Percentiles rank a stretch among this genome's conserved stretches.
These are phyloP conservation scores for Drosophila pseudotalamancana DNA, from an alignment of 2,888 invertebrate genomes.

Conservation along the genomic window DNA sequence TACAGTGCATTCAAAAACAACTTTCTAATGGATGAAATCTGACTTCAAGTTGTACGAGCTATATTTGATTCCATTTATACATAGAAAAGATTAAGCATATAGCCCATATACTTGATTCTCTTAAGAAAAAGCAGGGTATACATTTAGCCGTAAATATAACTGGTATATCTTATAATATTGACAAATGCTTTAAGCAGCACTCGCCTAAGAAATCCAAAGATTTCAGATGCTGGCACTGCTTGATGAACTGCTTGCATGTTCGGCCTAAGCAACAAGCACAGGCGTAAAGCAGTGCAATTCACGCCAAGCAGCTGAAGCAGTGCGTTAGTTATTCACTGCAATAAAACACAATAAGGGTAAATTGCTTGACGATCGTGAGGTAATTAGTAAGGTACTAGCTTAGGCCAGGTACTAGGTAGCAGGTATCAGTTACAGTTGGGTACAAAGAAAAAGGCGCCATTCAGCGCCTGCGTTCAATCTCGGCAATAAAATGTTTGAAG, in stretches of 20 bases:
- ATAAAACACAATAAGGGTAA: neutral
- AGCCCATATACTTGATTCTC: neutral
- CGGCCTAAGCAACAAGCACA: neutral
- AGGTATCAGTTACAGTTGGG: neutral
- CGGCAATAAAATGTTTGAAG: neutral
- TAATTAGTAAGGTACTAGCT: conserved; percentile 1
- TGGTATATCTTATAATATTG: neutral
- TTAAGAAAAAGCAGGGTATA: neutral
- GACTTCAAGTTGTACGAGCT: too few relatives aligned
- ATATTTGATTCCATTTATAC: too few relatives aligned
- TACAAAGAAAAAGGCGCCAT: neutral
- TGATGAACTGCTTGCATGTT: conserved; percentile 1
- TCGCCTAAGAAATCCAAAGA: neutral
- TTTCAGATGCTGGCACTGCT: conserved; percentile 27
- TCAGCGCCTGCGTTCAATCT: neutral
- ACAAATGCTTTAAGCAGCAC: conserved; percentile 4
- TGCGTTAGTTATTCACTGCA: neutral
- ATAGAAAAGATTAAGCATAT: too few relatives aligned
- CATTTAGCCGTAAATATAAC: too few relatives aligned
- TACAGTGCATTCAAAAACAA: neutral
- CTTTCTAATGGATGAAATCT: too few relatives aligned
- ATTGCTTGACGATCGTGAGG: neutral
- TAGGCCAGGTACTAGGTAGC: neutral
- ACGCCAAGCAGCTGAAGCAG: neutral
- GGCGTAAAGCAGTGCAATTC: neutral